phyloP scores from a whole-genome alignment of 2,113 vertebrate species.

The Larimichthys polyactis region DNA sequence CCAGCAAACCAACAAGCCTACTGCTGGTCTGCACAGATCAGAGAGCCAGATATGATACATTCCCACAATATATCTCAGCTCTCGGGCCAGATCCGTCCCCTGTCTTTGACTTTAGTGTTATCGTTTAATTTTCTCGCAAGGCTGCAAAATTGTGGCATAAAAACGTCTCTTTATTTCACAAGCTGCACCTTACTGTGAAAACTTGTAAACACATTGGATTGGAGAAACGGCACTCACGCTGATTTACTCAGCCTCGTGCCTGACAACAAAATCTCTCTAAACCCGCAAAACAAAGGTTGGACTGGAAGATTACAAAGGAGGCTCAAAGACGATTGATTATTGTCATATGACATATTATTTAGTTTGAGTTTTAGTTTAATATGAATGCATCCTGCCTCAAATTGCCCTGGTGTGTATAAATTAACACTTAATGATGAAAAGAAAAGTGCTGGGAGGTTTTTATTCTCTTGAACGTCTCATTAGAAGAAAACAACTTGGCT shows the following conservation, averaged over 20 bases:
- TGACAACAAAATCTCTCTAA: not conserved
- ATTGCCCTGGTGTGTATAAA: not conserved
- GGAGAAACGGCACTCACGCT: not conserved
- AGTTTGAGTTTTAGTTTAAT: not conserved
- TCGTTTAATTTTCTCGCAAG: not conserved
- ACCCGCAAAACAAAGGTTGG: not conserved
- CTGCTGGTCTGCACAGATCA: not conserved
- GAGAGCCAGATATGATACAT: not conserved
- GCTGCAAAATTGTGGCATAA: not conserved
- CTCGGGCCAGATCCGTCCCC: no score
- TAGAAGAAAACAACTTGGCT: not conserved
- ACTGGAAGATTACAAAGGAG: not conserved
- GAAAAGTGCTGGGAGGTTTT: not conserved
- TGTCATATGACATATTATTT: no score
- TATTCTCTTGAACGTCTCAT: not conserved
- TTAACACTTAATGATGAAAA: not conserved
- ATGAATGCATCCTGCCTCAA: not conserved
- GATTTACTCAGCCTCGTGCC: not conserved
- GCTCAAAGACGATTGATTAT: not conserved
- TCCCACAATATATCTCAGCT: not conserved
- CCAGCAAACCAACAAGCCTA: not conserved
- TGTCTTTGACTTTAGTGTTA: not conserved
- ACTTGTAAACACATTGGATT: not conserved
- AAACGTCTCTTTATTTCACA: not conserved
- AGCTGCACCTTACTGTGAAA: not conserved